A percentile compares a stretch with the other conserved stretches of the same genome.
Conservation (phyloP, 2,113 vertebrate species). For the Alexandromys fortis region DNA sequence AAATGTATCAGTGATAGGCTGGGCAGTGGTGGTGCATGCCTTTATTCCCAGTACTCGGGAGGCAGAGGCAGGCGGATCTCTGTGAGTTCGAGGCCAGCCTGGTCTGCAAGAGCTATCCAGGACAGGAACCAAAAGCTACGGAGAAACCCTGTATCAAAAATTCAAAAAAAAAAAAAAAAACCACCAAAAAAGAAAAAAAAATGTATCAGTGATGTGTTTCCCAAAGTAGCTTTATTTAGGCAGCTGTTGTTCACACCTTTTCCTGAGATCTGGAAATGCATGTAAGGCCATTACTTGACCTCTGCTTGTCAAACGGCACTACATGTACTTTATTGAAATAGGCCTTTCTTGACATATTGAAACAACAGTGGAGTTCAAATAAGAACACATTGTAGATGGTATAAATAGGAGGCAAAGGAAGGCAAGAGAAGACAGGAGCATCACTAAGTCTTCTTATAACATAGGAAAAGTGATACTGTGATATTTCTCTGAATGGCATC, state of each 20-base stretch:
- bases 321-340: neutral
- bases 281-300: neutral
- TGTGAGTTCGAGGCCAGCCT: too few relatives aligned
- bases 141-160: too few relatives aligned
- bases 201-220: neutral
- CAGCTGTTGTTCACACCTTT: conserved; percentile 45
- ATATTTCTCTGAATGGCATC: neutral
- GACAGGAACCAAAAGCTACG: too few relatives aligned
- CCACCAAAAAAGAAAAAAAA: neutral
- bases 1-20: neutral
- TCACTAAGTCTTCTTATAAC: neutral
- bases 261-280: conserved; percentile 42
- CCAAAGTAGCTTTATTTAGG: conserved; percentile 57
- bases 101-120: too few relatives aligned
- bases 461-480: neutral
- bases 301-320: conserved; percentile 2
- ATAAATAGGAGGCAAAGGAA: neutral
- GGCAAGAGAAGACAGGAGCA: neutral
- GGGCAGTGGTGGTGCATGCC: too few relatives aligned
- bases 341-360: neutral
- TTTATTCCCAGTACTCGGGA: too few relatives aligned
- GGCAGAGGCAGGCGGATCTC: too few relatives aligned
- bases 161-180: too few relatives aligned
- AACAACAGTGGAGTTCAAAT: neutral
- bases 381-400: neutral